Evolutionary conservation across 1,140 invertebrate species (phyloP), one percentile per base, ranked within the genome.

Genomic region (Carcinoscorpius rotundicauda): DNA sequence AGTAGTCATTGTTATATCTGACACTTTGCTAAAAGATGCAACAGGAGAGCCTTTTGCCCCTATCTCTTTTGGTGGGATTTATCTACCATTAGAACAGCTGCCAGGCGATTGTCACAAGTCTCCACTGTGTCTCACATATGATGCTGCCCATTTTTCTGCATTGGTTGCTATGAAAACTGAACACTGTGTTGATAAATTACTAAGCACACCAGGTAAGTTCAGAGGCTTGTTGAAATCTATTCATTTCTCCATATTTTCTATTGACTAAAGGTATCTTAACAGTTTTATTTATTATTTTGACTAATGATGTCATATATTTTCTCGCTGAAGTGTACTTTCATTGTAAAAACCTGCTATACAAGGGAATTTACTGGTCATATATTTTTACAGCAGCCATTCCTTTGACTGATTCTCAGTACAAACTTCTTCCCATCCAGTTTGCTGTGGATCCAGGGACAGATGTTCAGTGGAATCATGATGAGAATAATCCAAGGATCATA

Each of bases 111-210:
- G 89, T 78, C 86, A 86, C 70, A 81, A 83, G 69, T 87, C 85
- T 49, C 87, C 88, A 4, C 78, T 91, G 51, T 78, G 93, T 61
- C 77, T 94, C 58, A 89, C 89, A 4, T 94, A 91, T 76, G 89
- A 93, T 76, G 87, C 88, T 59, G 89, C 88, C 9, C 91, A 93
- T 75, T 94, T 93, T 77, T 92, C 89, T 4, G 88, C 91, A 4
- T 77, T 93, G 10, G 89, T 92, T n/a, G 85, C 86, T 0, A 87
- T 88, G 76, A 84, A 82, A 65, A 73, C 73, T 11, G 67, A 76
- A 51, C 60, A 68, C 4, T 70, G 70, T 62, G 67, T 68, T 11
- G 71, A 74, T 59, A 66, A 66, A 62, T 61, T 63, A 6, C 67
- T 66, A 53, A 68, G 67, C 49, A 65, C 66, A 55, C 29, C 29